A percentile compares a stretch with the other conserved stretches of the same genome.
Conservation (phyloP, 2,113 vertebrate species). For the Heloderma charlesbogerti region DNA sequence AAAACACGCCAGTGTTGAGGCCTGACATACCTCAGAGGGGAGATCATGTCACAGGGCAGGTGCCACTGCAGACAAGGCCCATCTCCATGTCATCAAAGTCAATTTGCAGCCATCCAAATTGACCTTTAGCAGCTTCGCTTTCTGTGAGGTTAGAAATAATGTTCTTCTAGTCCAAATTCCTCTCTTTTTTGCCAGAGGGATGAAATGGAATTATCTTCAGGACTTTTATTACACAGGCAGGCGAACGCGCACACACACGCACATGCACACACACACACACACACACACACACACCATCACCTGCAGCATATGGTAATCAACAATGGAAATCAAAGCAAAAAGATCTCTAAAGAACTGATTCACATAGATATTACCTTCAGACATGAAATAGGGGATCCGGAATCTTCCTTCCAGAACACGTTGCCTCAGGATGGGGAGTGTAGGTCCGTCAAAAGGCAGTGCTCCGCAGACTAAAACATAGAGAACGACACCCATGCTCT, state of each 20-base stretch:
- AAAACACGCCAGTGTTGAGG: too few species aligned
- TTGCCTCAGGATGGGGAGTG: conserved; percentile 94
- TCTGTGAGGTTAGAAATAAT: too few species aligned
- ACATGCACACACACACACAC: not conserved
- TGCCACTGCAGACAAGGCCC: too few species aligned
- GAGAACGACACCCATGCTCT: conserved; percentile 98
- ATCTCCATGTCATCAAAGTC: not conserved
- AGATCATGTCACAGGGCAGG: too few species aligned
- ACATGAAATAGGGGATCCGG: conserved; percentile 99
- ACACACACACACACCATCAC: not conserved
- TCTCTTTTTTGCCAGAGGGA: not conserved
- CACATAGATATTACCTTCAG: conserved; percentile 86
- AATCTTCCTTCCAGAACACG: conserved; percentile 97
- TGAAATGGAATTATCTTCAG: not conserved
- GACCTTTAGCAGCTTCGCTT: not conserved
- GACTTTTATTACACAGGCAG: not conserved
- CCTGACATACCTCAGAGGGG: too few species aligned
- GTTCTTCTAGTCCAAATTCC: not conserved
- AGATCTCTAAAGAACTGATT: not conserved
- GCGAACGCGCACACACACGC: too few species aligned
- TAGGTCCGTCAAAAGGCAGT: conserved; percentile 95
- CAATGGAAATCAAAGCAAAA: not conserved
- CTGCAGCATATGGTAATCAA: not conserved
- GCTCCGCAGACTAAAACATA: conserved; percentile 98
- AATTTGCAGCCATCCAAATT: not conserved